Conservation (phyloP, 1,140 invertebrate genomes). For the Pomacea maculata region DNA sequence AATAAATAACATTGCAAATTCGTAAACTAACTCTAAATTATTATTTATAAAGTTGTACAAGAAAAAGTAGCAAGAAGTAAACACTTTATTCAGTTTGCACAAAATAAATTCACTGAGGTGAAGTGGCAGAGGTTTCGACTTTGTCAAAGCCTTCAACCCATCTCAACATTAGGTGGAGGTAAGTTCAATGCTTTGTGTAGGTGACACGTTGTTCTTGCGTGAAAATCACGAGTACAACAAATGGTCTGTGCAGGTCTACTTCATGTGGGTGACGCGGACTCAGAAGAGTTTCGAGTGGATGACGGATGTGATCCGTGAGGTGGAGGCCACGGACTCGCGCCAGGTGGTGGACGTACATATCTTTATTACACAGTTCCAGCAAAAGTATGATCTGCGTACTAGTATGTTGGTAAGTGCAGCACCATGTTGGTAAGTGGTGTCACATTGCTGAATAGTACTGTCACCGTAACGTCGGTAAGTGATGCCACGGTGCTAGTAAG, state of each 20-base stretch:
- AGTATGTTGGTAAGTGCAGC: slow-evolving; percentile 92
- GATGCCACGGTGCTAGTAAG: too few relatives aligned
- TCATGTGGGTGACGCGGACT: slow-evolving; percentile 98
- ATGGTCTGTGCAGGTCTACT: slow-evolving; percentile 83
- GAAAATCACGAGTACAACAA: neutral
- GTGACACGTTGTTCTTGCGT: neutral
- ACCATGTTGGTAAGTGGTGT: too few relatives aligned
- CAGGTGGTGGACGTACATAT: slow-evolving; percentile 98
- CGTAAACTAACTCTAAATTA: too few relatives aligned
- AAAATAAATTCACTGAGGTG: too few relatives aligned
- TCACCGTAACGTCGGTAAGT: too few relatives aligned
- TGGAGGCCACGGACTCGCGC: slow-evolving; percentile 93
- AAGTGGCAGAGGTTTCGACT: neutral
- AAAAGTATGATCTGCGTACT: slow-evolving; percentile 97
- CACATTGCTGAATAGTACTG: too few relatives aligned
- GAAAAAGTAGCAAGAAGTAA: too few relatives aligned
- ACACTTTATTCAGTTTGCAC: too few relatives aligned
- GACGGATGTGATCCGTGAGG: slow-evolving; percentile 92
- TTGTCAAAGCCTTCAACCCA: neutral
- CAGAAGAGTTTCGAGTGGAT: slow-evolving; percentile 99
- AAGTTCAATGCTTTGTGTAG: neutral
- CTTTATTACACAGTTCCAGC: slow-evolving; percentile 99
- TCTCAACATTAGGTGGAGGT: neutral
- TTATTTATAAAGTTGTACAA: too few relatives aligned
- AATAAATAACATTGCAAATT: too few relatives aligned